Evolutionary conservation across 2,113 vertebrate species (phyloP).

Genomic region (Vombatus ursinus): DNA sequence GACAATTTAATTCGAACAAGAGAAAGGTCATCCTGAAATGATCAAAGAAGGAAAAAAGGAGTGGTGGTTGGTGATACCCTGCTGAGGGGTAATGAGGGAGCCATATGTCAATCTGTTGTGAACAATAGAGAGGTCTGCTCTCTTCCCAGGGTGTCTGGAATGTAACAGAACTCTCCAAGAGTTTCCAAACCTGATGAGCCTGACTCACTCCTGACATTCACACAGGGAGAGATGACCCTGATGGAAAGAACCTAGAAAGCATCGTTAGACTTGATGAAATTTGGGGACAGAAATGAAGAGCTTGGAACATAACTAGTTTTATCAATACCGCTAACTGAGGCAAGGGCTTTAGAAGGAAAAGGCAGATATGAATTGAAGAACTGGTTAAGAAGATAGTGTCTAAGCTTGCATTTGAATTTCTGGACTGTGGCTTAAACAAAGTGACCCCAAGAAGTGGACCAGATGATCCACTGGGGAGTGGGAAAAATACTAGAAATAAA

Average conservation of each 20-base stretch:
- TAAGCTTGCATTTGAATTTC: background rate
- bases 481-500: background rate
- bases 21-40: background rate
- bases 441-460: background rate
- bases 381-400: background rate
- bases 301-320: background rate
- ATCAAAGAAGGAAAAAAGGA: background rate
- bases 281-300: background rate
- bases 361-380: background rate
- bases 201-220: background rate
- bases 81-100: background rate
- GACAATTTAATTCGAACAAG: background rate
- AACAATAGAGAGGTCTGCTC: background rate
- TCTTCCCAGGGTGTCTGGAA: background rate
- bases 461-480: background rate
- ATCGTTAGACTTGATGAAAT: background rate
- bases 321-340: background rate
- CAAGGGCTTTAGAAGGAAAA: background rate
- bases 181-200: background rate
- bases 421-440: background rate
- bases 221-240: background rate
- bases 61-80: background rate
- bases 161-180: background rate
- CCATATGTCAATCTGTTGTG: background rate
- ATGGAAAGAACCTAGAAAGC: background rate